These are phyloP conservation scores for Passer domesticus DNA, from an alignment of 2,113 vertebrate species.

Conservation along the genomic window DNA sequence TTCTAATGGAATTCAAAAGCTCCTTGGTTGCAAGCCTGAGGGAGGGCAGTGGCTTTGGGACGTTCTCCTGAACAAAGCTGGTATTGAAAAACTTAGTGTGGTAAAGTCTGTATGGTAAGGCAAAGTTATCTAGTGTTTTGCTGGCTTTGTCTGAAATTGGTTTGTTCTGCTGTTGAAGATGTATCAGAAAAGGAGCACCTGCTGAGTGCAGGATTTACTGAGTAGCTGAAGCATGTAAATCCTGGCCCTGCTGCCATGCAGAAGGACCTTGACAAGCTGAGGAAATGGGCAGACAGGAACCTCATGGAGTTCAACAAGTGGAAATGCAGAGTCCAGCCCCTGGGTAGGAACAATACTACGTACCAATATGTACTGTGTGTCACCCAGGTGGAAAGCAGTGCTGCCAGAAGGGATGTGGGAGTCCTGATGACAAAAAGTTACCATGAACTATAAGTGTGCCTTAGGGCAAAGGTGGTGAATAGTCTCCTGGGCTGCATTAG, in stretches of 20 bases:
- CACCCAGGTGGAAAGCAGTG: background rate
- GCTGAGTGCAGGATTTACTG: rapidly evolving
- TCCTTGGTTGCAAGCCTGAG: background rate
- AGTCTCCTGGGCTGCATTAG: background rate
- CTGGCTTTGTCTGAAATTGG: background rate
- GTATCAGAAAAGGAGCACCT: background rate
- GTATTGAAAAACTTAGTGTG: background rate
- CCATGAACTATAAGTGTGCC: background rate
- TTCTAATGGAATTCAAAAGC: background rate
- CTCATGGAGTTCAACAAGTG: background rate
- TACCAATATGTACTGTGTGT: background rate
- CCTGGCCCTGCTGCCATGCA: background rate
- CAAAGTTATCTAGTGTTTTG: background rate
- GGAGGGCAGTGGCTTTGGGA: background rate
- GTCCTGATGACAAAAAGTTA: background rate
- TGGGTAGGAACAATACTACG: background rate
- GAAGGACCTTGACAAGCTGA: background rate
- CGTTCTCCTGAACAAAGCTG: background rate
- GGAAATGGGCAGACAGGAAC: background rate
- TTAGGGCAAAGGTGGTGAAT: background rate
- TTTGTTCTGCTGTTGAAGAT: background rate
- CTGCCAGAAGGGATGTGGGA: background rate
- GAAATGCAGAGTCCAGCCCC: background rate
- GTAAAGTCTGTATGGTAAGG: background rate
- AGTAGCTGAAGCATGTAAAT: background rate